A percentile compares a stretch with the other conserved stretches of the same genome.
Conservation (phyloP, 2,797 vertebrate genomes). For the Acomys russatus region DNA sequence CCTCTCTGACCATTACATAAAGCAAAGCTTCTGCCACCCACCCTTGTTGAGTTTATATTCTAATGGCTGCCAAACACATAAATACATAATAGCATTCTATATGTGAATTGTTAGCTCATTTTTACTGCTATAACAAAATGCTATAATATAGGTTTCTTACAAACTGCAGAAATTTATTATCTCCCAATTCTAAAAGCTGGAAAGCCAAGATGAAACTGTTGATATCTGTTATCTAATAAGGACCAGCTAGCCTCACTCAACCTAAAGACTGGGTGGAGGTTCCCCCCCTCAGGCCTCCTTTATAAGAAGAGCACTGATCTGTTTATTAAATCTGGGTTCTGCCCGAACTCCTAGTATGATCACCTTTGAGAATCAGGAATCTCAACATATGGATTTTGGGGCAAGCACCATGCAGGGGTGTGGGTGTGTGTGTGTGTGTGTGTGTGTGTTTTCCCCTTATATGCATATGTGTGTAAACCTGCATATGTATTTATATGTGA, state of each 20-base stretch:
- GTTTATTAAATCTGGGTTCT: not conserved
- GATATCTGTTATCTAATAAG: not conserved
- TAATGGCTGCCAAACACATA: constrained; percentile 15
- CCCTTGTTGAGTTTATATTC: not conserved
- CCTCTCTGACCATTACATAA: not conserved
- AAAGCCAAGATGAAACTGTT: not conserved
- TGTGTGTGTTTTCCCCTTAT: not conserved
- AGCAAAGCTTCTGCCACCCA: not conserved
- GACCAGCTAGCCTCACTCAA: not conserved
- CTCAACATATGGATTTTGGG: not conserved
- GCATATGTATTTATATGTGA: not conserved
- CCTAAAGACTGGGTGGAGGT: not conserved
- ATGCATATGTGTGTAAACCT: not conserved
- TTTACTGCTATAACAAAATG: not conserved
- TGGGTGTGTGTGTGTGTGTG: not conserved
- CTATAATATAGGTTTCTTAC: not conserved
- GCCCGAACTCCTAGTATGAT: not conserved
- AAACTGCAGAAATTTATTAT: constrained; percentile 12
- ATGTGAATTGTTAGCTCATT: constrained; percentile 2
- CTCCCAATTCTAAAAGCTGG: not conserved
- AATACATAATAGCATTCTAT: not conserved
- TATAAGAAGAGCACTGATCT: not conserved
- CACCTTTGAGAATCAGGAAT: not conserved
- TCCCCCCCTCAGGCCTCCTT: not conserved
- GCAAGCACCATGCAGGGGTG: not conserved